Evolutionary conservation across 2,113 vertebrate species (phyloP).

Genomic region (Lophius piscatorius): DNA sequence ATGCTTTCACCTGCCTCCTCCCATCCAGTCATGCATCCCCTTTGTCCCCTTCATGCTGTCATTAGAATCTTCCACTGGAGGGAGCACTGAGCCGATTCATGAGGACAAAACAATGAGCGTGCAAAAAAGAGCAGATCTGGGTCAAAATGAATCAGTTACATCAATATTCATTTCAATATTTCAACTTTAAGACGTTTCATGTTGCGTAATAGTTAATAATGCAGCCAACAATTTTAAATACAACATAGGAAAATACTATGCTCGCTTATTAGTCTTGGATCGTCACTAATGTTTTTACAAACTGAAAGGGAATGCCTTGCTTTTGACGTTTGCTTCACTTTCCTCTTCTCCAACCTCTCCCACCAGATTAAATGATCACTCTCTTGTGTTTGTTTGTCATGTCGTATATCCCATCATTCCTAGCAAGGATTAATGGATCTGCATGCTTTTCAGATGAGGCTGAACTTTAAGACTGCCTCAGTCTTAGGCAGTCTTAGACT

Average conservation of each 20-base stretch:
- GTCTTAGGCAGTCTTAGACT: too few relatives aligned
- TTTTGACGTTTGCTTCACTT: background rate
- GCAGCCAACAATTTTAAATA: too few relatives aligned
- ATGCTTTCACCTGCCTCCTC: background rate
- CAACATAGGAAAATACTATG: too few relatives aligned
- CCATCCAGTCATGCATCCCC: background rate
- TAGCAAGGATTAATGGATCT: slow-evolving; percentile 64
- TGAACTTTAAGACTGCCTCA: slow-evolving; percentile 41
- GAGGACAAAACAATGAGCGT: background rate
- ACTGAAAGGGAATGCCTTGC: background rate
- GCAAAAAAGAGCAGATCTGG: background rate
- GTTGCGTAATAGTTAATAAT: too few relatives aligned
- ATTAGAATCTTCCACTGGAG: slow-evolving; percentile 47
- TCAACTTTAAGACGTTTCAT: background rate
- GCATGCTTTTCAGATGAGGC: slow-evolving; percentile 46
- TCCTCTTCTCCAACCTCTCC: slow-evolving; percentile 11
- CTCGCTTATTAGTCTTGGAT: too few relatives aligned
- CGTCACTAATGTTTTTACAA: too few relatives aligned
- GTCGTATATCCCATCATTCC: slow-evolving; percentile 39
- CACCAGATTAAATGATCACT: slow-evolving; percentile 55
- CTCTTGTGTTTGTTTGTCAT: slow-evolving; percentile 1
- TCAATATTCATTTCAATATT: background rate
- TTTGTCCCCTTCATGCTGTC: slow-evolving; percentile 15
- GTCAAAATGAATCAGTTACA: background rate
- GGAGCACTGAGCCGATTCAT: slow-evolving; percentile 31